Evolutionary conservation across 2,113 vertebrate genomes (phyloP).

Genomic region (Ochotona princeps): DNA sequence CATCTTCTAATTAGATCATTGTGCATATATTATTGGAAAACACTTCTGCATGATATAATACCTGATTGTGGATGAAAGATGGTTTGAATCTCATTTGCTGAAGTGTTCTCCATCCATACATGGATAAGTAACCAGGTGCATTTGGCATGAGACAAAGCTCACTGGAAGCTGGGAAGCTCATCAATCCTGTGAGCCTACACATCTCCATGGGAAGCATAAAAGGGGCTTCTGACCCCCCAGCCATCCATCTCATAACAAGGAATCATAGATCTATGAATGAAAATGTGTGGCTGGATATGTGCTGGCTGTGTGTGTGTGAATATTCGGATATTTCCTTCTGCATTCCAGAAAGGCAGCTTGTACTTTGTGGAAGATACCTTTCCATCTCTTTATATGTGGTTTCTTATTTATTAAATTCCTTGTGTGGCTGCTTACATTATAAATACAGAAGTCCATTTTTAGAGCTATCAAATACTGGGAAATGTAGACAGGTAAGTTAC

Average conservation of each 20-base stretch:
- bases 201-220: neutral
- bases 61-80: neutral
- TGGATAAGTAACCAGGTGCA: neutral
- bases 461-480: neutral
- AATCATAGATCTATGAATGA: no score
- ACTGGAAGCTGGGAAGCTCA: constrained; percentile 26
- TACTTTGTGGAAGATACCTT: neutral
- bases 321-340: neutral
- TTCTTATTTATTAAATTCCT: neutral
- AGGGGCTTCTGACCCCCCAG: neutral
- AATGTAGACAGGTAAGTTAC: neutral
- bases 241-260: neutral
- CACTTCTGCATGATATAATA: neutral
- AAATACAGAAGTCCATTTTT: neutral
- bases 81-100: neutral
- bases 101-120: neutral
- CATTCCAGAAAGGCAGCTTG: neutral
- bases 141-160: neutral
- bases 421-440: neutral
- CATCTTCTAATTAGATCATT: neutral
- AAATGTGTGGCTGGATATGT: rapidly evolving
- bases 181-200: neutral
- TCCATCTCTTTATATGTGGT: neutral
- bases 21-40: neutral
- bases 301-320: neutral